Percentiles rank a stretch among this genome's conserved stretches.
These are phyloP conservation scores for Acleris emargana DNA, from an alignment of 2,888 invertebrate species.

Conservation along the genomic window DNA sequence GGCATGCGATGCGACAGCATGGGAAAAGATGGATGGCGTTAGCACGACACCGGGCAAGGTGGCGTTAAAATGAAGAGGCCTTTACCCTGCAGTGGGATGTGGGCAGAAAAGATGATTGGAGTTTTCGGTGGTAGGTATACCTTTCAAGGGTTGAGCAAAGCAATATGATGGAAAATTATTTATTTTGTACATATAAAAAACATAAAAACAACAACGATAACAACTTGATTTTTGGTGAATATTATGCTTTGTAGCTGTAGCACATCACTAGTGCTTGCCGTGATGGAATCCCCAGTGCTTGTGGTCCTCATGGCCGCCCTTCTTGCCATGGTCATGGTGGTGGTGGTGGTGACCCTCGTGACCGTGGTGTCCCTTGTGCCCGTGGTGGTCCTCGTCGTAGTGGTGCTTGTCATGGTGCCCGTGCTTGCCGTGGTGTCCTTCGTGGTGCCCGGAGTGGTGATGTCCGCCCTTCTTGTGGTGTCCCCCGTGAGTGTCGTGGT, in stretches of 20 bases:
- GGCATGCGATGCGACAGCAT: too few species aligned
- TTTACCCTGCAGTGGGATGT: too few species aligned
- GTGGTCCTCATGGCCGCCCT: conserved; percentile 88
- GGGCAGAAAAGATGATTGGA: too few species aligned
- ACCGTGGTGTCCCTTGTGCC: conserved; percentile 91
- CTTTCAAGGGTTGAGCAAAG: conserved; percentile 1
- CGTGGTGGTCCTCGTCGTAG: conserved; percentile 91
- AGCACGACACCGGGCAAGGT: too few species aligned
- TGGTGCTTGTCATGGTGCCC: conserved; percentile 92
- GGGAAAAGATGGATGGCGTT: too few species aligned
- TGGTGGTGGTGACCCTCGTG: conserved; percentile 89
- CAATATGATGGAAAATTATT: conserved; percentile 46
- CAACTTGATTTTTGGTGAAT: conserved; percentile 65
- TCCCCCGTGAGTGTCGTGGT: conserved; percentile 88
- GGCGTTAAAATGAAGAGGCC: not conserved
- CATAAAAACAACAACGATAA: conserved; percentile 62
- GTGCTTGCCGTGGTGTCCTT: conserved; percentile 90
- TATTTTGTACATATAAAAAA: conserved; percentile 60
- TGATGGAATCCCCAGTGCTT: conserved; percentile 88
- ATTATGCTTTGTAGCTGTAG: conserved; percentile 46
- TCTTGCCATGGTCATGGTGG: conserved; percentile 90
- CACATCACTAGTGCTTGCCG: conserved; percentile 65
- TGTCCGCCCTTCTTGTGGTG: conserved; percentile 92
- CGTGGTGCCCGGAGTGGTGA: conserved; percentile 90
- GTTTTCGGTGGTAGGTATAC: too few species aligned